Evolutionary conservation across 2,797 vertebrate species (phyloP).

Genomic region (Rhinogobio ventralis): DNA sequence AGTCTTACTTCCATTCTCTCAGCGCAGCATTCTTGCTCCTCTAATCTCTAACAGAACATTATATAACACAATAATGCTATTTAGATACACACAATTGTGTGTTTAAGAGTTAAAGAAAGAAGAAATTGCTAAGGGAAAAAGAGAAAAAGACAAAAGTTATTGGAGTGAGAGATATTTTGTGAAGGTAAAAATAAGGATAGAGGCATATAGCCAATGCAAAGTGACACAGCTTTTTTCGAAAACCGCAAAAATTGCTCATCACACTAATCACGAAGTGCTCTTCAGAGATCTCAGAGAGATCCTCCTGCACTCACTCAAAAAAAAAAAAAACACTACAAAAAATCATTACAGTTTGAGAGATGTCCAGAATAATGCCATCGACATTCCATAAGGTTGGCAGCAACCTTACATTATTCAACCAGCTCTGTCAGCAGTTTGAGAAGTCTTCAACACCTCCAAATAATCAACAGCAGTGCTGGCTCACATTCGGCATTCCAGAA

Average conservation of each 20-base stretch:
- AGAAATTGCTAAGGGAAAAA: not conserved
- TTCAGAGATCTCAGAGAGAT: not conserved
- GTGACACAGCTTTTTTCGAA: not conserved
- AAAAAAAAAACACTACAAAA: not conserved
- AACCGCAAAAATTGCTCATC: not conserved
- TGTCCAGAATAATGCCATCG: conserved; percentile 28
- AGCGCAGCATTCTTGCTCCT: conserved; percentile 17
- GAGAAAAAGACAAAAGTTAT: conserved; percentile 4
- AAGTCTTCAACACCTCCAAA: conserved; percentile 59
- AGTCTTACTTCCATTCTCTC: conserved; percentile 17
- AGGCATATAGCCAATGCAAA: not conserved
- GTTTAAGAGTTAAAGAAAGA: conserved; percentile 25
- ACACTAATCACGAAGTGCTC: not conserved
- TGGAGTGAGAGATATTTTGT: not conserved
- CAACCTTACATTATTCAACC: conserved; percentile 44
- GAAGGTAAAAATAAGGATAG: not conserved
- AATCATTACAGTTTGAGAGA: conserved; percentile 21
- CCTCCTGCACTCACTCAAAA: not conserved
- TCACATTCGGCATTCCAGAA: conserved; percentile 46
- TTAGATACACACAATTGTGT: not conserved
- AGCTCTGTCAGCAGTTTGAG: conserved; percentile 42
- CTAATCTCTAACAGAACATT: conserved; percentile 34
- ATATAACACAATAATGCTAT: conserved; percentile 11
- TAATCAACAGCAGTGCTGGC: conserved; percentile 52
- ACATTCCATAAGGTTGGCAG: conserved; percentile 52